Base-by-base conservation (phyloP, 2,888 invertebrate species). In the Sphaerophoria taeniata region DNA sequence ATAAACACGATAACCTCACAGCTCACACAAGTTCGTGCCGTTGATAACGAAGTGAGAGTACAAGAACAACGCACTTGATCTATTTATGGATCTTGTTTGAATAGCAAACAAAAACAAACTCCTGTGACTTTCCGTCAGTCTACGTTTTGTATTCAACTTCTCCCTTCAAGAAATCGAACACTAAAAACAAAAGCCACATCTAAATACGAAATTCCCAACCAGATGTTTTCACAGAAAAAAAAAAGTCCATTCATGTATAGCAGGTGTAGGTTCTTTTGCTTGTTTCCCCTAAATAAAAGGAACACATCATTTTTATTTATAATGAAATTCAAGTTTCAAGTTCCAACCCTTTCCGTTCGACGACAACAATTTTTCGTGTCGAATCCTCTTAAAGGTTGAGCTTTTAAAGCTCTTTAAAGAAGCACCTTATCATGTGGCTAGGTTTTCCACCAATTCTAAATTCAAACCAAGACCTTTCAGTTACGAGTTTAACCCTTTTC, bases 291-390 rank as follows among this genome's bases (percentile, higher is more conserved):
- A 51, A 43, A 51, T 0, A 9, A 31, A 63, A 63, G 33, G 47
- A 51, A 67, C 39, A 67, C 67, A 67, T 67, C 67, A 67, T 31
- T 53, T 53, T 67, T 67, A 67, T 67, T 67, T 65, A n/a, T 49
- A 67, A 67, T 51, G 51, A 51, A 67, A 49, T 1, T 34, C 51
- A 39, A 7, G 11, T 43, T 43, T 43, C 36, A 36, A 39, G 39
- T 24, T 51, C 39, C 67, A 53, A 67, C 67, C 67, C 67, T 67
- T 67, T 67, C n/a, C 43, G 39, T 60, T 24, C 12, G 6, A 34
- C 3, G 2, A 1, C 24, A 24, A 24, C 24, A 24, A 24, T 2
- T 2, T 24, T 24, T 24, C 24, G 24, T 24, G 1, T 39, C 11
- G 39, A 53, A 67, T 6, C 34, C 6, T 34, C 56, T 9, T 14